Percentiles rank a stretch among this genome's conserved stretches.
Conservation (phyloP, 2,888 invertebrate genomes). For the Portevinia maculata region DNA sequence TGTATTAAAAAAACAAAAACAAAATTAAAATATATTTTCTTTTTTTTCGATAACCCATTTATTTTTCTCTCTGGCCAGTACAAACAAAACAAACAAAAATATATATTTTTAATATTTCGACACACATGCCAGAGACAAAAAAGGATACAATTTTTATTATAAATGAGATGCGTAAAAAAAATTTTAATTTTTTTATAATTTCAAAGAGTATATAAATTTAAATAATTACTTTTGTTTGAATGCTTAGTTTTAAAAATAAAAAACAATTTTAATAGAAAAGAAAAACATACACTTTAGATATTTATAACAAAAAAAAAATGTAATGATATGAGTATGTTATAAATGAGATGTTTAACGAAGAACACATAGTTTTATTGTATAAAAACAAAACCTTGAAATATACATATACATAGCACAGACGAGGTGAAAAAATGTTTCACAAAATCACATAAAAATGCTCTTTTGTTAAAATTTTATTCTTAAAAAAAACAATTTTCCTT, state of each 20-base stretch:
- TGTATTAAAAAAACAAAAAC: conserved; percentile 39
- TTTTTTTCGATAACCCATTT: conserved; percentile 13
- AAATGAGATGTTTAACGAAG: conserved; percentile 53
- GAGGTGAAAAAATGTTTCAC: neutral
- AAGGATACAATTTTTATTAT: conserved; percentile 22
- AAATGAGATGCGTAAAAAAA: conserved; percentile 38
- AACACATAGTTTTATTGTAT: conserved; percentile 43
- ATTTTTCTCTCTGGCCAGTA: conserved; percentile 69
- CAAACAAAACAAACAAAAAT: conserved; percentile 58
- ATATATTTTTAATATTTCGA: conserved; percentile 74
- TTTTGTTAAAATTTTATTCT: neutral
- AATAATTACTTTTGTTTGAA: conserved; percentile 39
- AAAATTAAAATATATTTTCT: conserved; percentile 32
- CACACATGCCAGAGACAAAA: conserved; percentile 64
- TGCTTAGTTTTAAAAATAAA: conserved; percentile 47
- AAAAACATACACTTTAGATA: conserved; percentile 59
- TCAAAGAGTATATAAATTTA: conserved; percentile 62
- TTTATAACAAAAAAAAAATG: conserved; percentile 46
- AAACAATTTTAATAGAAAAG: conserved; percentile 66
- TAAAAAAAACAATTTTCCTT: neutral
- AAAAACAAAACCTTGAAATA: conserved; percentile 13
- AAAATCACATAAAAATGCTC: neutral
- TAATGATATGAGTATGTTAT: conserved; percentile 23
- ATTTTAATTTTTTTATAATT: conserved; percentile 30
- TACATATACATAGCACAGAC: conserved; percentile 1